Evolutionary conservation across 2,113 vertebrate genomes (phyloP), one percentile per base, ranked within the genome.

Genomic region (Oryzias celebensis): DNA sequence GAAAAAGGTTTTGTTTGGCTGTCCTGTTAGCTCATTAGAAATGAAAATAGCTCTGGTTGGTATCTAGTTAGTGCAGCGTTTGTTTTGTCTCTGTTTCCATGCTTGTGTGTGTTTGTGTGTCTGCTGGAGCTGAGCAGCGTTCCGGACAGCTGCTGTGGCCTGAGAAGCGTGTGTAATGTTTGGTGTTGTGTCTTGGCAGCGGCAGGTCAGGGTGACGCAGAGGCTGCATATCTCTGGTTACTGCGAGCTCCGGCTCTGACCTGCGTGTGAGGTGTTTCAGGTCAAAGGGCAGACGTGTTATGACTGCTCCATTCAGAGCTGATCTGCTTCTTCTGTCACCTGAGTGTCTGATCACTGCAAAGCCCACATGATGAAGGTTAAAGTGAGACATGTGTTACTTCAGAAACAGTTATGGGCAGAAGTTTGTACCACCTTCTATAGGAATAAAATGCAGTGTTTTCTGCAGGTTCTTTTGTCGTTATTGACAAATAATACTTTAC

Each of bases 211-310:
- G 57, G 75, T 62, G 71, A 81, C 71, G 75, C 73, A 52, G 59
- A 80, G 77, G 73, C 67, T 75, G 65, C 43, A 31, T 76, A 65
- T 85, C 87, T 89, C 89, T 73, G 62, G 83, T 91, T 91, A 83
- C 89, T 52, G 73, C 57, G 69, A 69, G 78, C 75, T 89, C 74
- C 68, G 58, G 26, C 61, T 69, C 54, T 82, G 78, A 83, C 85
- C 85, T 71, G 60, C 20, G 63, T 52, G 54, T 48, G 36, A 17
- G 54, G 63, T 78, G 82, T 78, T 63, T 78, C 48, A 60, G 81
- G 82, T 80, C 68, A 84, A 64, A 78, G 82, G 79, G 71, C 13
- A 24, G 45, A 58, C 71, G 77, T 91, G 80, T 91, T 91, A 68
- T 91, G 90, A 76, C 88, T 88, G 82, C 78, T 52, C 66, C 59